phyloP scores from a whole-genome alignment of 2,888 invertebrate species.

The Melanchra persicariae region DNA sequence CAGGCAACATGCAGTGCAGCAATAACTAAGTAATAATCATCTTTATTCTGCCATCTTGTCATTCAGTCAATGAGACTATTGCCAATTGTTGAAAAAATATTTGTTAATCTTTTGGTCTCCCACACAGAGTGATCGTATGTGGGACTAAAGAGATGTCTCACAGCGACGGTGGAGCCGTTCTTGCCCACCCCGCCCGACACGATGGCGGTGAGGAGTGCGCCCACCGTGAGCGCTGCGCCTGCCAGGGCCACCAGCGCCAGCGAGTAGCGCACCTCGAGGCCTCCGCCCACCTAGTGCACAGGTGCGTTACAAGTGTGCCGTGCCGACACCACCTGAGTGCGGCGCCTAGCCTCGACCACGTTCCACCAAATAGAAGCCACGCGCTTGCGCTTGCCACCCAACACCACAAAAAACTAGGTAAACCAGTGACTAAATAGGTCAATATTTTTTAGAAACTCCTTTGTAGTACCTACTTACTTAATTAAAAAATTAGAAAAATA shows the following conservation, averaged over 20 bases:
- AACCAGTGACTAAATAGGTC: conserved; percentile 3
- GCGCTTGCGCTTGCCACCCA: background rate
- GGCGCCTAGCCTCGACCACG: conserved; percentile 25
- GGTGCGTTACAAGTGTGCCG: conserved; percentile 59
- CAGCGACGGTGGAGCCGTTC: conserved; percentile 99
- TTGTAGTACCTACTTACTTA: too few relatives aligned
- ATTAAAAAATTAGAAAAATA: too few relatives aligned
- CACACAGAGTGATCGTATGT: conserved; percentile 37
- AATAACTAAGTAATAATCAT: background rate
- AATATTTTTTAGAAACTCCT: conserved; percentile 1
- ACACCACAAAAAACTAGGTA: background rate
- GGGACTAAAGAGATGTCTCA: conserved; percentile 90
- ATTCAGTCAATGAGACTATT: conserved; percentile 9
- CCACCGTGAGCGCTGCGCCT: conserved; percentile 93
- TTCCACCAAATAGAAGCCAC: conserved; percentile 47
- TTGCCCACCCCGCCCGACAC: conserved; percentile 98
- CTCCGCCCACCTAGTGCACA: conserved; percentile 81
- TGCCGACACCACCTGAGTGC: conserved; percentile 31
- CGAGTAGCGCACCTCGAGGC: conserved; percentile 94
- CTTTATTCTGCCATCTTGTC: conserved; percentile 43
- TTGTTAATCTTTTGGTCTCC: conserved; percentile 17
- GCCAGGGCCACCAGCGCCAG: conserved; percentile 94
- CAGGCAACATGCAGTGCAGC: background rate
- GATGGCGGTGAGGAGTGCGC: conserved; percentile 94
- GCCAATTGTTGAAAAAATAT: background rate